Evolutionary conservation across 2,888 invertebrate genomes (phyloP).

Genomic region (Nematopogon swammerdamellus): DNA sequence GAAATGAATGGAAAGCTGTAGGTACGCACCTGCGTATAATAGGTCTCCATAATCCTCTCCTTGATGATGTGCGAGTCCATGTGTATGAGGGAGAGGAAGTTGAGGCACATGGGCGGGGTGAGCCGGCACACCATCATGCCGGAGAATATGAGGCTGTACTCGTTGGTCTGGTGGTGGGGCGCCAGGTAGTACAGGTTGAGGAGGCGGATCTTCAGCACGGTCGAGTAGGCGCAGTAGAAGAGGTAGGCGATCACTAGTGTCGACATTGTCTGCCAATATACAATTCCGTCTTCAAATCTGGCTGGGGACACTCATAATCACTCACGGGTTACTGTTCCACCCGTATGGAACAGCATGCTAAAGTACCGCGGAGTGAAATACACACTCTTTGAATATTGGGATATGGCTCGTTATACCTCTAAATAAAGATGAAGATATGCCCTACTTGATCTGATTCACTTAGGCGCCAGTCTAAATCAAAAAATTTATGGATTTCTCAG

Average conservation of each 20-base stretch:
- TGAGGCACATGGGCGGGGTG: slow-evolving; percentile 97
- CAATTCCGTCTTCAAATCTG: no score
- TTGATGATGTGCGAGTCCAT: slow-evolving; percentile 95
- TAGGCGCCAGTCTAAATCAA: no score
- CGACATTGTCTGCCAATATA: slow-evolving; percentile 69
- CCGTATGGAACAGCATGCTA: no score
- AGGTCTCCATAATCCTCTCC: slow-evolving; percentile 77
- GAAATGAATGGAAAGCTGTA: no score
- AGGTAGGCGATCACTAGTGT: slow-evolving; percentile 90
- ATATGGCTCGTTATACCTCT: no score
- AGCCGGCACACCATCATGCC: slow-evolving; percentile 97
- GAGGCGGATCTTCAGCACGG: slow-evolving; percentile 92
- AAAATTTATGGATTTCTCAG: no score
- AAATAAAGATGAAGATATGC: no score
- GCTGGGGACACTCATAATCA: not conserved
- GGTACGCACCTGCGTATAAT: slow-evolving; percentile 97
- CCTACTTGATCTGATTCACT: no score
- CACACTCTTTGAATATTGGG: no score
- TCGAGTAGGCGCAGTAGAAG: slow-evolving; percentile 97
- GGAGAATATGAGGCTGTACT: slow-evolving; percentile 97
- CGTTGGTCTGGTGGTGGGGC: slow-evolving; percentile 97
- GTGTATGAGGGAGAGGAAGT: slow-evolving; percentile 95
- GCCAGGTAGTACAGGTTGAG: slow-evolving; percentile 97
- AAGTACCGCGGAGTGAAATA: no score
- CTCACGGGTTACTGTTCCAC: no score